Base-by-base conservation (phyloP, 2,888 invertebrate genomes). In the Prosopocoilus inquinatus region DNA sequence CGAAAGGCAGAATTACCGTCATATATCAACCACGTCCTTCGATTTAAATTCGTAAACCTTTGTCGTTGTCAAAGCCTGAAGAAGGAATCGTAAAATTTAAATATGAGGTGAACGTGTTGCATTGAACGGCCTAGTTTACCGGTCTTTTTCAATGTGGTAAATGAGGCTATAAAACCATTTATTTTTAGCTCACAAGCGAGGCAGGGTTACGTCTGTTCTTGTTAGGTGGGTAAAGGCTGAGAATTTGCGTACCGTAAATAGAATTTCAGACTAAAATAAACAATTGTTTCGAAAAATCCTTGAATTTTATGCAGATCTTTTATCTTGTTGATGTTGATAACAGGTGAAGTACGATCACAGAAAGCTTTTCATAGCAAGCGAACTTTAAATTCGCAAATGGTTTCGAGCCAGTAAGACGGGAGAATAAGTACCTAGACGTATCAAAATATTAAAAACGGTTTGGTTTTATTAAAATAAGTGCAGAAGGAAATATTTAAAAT, bases 1-100 rank as follows among this genome's bases (percentile, higher is more conserved):
- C 74, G 67, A 69, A 70, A 71, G 70, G 71, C 68, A 69, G 70
- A 73, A 74, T 73, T 72, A 67, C 72, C 69, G 67, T 66, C 70
- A 72, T 74, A 74, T 71, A 73, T 74, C 73, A 67, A 59, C 33
- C 47, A 50, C 64, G 68, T 65, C 69, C 69, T 68, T 70, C 69
- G 68, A 69, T 68, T 66, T 62, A 63, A 55, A 67, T 67, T 66
- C 66, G 64, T 65, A 67, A 63, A 65, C 53, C 47, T 53, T 52
- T 53, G 53, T 44, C 53, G 34, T 39, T 33, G 41, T 47, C 36
- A 38, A 39, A 43, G 33, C 47, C 28, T 48, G 48, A 43, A 47
- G 20, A 28, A 28, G 20, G 48, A 53, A 53, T 47, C 53, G 53
- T 47, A 53, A 53, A 39, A 41, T 53, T 53, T 32, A 47, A 53